Base-by-base conservation (phyloP, 2,113 vertebrate genomes). In the Ahaetulla prasina region DNA sequence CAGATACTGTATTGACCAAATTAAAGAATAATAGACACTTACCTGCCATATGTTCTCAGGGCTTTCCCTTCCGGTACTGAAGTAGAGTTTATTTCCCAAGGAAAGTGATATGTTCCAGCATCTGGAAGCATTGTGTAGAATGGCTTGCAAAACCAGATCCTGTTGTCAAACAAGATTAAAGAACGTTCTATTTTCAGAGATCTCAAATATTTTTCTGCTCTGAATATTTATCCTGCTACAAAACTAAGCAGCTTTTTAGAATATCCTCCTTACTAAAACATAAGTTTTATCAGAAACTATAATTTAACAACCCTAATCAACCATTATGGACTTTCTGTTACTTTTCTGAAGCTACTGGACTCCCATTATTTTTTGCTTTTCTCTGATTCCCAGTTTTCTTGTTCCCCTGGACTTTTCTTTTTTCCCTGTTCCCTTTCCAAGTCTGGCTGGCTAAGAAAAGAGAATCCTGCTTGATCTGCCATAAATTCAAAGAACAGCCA, bases 11-110 rank as follows among this genome's bases (percentile, higher is more conserved):
- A 80, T 22, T 30, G 35, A 54, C 12, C 50, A 54, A 91, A 45
- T 54, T 80, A 23, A 55, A 55, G 50, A 88, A 22, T 57, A 55
- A 52, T 8, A 55, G 87, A 57, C 54, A 92, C 96, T 96, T 91
- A 99, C 99, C 98, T 99, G 97, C 99, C 99, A 92, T 98, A 98
- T 0, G 98, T 98, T 93, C 99, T 97, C 57, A 99, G 94, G 0
- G 97, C 95, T 0, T 93, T 88, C 68, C 98, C 98, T 20, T 98
- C 98, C 0, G 97, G 95, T 14, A 98, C 92, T 0, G 94, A 96
- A 92, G 96, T 97, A 9, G 95, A 95, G 88, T 95, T 96, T 45
- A 99, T 93, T 95, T 99, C 99, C 99, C 99, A 99, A 0, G 97
- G 98, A 49, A 99, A 98, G 93, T 97, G 96, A 95, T 98, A 98